Conservation (phyloP, 2,113 vertebrate genomes). For the Typhlomys cinereus region DNA sequence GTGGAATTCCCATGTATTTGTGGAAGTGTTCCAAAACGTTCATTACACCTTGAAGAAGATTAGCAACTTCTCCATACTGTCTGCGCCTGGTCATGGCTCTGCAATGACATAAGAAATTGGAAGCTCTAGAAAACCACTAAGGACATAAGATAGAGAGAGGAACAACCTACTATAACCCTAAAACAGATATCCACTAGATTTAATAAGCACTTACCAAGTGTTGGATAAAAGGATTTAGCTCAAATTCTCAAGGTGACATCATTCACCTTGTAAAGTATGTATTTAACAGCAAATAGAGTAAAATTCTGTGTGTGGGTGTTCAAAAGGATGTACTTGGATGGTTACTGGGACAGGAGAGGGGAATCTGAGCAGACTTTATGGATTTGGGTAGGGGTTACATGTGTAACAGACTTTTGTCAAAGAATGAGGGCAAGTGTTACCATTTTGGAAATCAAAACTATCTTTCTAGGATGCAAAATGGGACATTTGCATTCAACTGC, state of each 20-base stretch:
- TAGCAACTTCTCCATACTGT: conserved; percentile 98
- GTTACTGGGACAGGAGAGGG: neutral
- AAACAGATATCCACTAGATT: neutral
- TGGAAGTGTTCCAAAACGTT: conserved; percentile 99
- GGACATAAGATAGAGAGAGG: conserved; percentile 44
- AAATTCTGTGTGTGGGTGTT: too few species aligned
- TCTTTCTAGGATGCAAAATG: conserved; percentile 9
- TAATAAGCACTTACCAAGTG: conserved; percentile 17
- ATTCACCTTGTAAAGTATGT: neutral
- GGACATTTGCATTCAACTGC: conserved; percentile 50
- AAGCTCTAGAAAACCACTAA: conserved; percentile 19
- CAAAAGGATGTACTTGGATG: conserved; percentile 3
- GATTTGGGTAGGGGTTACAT: neutral
- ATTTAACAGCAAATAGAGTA: neutral
- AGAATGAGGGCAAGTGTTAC: neutral
- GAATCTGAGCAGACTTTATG: neutral
- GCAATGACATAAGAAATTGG: conserved; percentile 71
- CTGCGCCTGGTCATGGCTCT: conserved; percentile 98
- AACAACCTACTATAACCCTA: conserved; percentile 14
- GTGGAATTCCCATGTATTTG: conserved; percentile 98
- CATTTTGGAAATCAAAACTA: conserved; percentile 9
- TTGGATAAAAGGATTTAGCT: neutral
- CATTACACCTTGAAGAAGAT: conserved; percentile 97
- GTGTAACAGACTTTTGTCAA: neutral
- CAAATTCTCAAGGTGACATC: conserved; percentile 18